phyloP scores from a whole-genome alignment of 2,888 invertebrate genomes.

The Meta bourneti region DNA sequence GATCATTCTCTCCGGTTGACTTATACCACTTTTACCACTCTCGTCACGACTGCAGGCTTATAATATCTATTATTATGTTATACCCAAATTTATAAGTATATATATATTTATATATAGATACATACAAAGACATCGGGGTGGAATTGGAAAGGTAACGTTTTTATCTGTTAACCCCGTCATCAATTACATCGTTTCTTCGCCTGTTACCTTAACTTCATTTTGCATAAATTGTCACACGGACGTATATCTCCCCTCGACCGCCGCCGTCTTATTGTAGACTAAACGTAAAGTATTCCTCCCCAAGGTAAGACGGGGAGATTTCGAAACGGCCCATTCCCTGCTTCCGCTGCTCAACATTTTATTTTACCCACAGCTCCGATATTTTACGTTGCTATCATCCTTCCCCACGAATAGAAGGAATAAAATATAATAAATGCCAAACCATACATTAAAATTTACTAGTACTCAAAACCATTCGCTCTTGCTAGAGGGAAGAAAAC shows the following conservation, averaged over 20 bases:
- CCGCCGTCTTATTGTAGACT: not conserved
- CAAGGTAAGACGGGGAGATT: conserved; percentile 19
- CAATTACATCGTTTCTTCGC: not conserved
- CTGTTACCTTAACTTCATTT: not conserved
- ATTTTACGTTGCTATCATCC: conserved; percentile 34
- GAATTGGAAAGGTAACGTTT: too few species aligned
- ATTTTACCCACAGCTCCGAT: conserved; percentile 49
- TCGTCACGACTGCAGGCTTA: too few species aligned
- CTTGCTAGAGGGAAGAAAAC: not conserved
- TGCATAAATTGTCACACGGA: not conserved
- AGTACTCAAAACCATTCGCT: conserved; percentile 24
- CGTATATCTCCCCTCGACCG: not conserved
- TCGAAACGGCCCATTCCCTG: conserved; percentile 38
- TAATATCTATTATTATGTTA: too few species aligned
- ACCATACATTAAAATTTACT: conserved; percentile 63
- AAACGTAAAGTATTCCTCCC: conserved; percentile 39
- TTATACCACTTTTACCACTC: too few species aligned
- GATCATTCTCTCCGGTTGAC: too few species aligned
- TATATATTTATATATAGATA: too few species aligned
- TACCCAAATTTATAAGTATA: too few species aligned
- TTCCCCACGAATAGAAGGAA: conserved; percentile 11
- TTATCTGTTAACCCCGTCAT: not conserved
- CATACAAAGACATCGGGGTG: too few species aligned
- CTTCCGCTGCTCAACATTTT: conserved; percentile 33
- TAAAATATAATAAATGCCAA: conserved; percentile 47